Evolutionary conservation across 64 coral and sea anemone species (phyloP).

Genomic region (Stylophora pistillata): DNA sequence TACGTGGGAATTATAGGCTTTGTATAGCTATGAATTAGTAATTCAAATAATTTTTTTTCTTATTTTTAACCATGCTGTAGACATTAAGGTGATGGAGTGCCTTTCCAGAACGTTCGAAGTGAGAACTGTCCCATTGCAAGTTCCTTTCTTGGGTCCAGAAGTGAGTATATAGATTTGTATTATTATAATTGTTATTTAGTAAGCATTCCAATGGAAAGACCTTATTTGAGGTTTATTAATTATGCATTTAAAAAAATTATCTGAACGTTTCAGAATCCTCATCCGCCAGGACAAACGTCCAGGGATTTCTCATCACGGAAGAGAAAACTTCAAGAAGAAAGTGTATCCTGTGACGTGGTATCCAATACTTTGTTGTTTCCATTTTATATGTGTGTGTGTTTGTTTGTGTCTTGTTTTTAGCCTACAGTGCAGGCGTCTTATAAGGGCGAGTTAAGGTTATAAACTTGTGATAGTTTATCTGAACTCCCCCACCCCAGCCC

Average conservation of each 20-base stretch:
- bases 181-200: background rate
- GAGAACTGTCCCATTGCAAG: slow-evolving; percentile 55
- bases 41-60: background rate
- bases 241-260: background rate
- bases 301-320: slow-evolving; percentile 1
- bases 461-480: too few species aligned
- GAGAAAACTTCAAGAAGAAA: slow-evolving; percentile 14
- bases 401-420: too few species aligned
- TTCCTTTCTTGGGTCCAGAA: slow-evolving; percentile 61
- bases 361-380: background rate
- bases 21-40: background rate
- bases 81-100: slow-evolving; percentile 94
- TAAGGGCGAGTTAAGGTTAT: too few species aligned
- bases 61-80: slow-evolving; percentile 17
- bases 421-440: too few species aligned
- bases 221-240: too few species aligned
- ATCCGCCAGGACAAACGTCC: background rate
- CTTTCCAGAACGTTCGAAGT: slow-evolving; percentile 79
- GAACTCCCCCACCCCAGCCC: too few species aligned
- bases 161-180: slow-evolving; percentile 3
- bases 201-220: too few species aligned
- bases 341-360: background rate
- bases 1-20: too few species aligned
- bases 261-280: background rate
- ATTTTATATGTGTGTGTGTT: too few species aligned